Evolutionary conservation across 1,140 invertebrate species (phyloP), one percentile per base, ranked within the genome.

Genomic region (Theocolax elegans): DNA sequence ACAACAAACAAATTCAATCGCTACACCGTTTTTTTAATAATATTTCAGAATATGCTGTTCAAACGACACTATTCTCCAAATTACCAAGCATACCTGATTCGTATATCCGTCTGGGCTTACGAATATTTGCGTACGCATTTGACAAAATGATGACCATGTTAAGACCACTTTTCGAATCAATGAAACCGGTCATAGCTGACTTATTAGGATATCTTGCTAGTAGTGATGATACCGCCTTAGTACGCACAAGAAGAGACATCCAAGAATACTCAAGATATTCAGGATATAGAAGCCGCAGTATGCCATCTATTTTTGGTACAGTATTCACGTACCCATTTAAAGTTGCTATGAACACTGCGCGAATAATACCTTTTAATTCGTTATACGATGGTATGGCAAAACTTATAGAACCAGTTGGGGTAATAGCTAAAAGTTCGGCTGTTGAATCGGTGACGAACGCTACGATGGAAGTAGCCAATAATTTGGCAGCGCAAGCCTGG

Each of bases 311-410:
- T 17, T 12, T 67, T 1, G 23, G 42, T 6, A 15, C 15, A 23
- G 44, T 17, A 8, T 67, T 67, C 40, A 53, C 63, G 19, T 29
- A 23, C 8, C 59, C 67, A 6, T 63, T 69, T 48, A 63, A 69
- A 56, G 15, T 46, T 9, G 10, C 21, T 10, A 54, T 56, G 4
- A 38, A 49, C 10, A 23, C 17, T 19, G 1, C 35, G 8, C n/a
- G 19, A 0, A 17, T 15, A 0, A 0, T 69, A 3, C 27, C 58
- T 0, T 1, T 13, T 12, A 17, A 19, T 10, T 10, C n/a, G 0
- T 19, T 69, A 9, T 25, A 19, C 12, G 21, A 38, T 9, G 8
- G n/a, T 12, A 3, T 21, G 9, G 42, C 27, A 13, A 9, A 27
- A n/a, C 12, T 29, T 2, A 15, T 54, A 0, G 0, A 19, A 44